Evolutionary conservation across 2,888 invertebrate genomes (phyloP).

Genomic region (Ormyrus nitidulus): DNA sequence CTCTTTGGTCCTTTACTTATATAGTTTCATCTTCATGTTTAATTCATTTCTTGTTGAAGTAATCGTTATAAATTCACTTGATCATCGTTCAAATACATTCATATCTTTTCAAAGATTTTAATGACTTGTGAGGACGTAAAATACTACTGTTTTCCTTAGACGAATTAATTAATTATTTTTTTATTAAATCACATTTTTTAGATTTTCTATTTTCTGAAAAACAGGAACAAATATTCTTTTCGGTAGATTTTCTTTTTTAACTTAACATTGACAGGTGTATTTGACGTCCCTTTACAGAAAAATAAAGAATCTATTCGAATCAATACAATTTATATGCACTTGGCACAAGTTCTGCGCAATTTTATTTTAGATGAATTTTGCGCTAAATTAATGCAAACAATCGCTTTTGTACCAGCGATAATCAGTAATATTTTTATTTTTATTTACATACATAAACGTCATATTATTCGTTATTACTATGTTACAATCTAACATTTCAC

Average conservation of each 20-base stretch:
- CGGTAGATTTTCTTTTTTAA: too few species aligned
- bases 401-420: background rate
- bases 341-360: constrained; percentile 28
- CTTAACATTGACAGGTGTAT: too few species aligned
- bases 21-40: background rate
- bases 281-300: background rate
- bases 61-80: background rate
- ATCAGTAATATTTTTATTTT: background rate
- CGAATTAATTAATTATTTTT: too few species aligned
- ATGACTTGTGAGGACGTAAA: too few species aligned
- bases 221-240: too few species aligned
- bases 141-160: too few species aligned
- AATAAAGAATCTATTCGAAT: constrained; percentile 1
- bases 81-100: background rate
- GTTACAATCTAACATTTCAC: constrained; percentile 19
- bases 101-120: too few species aligned
- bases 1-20: constrained; percentile 29
- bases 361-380: background rate
- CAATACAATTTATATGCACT: constrained; percentile 23
- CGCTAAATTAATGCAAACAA: background rate
- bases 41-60: background rate
- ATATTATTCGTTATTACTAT: background rate
- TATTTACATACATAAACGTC: constrained; percentile 24
- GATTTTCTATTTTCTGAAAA: too few species aligned
- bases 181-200: too few species aligned